Conservation (phyloP, 1,140 invertebrate genomes). For the Musca vetustissima region DNA sequence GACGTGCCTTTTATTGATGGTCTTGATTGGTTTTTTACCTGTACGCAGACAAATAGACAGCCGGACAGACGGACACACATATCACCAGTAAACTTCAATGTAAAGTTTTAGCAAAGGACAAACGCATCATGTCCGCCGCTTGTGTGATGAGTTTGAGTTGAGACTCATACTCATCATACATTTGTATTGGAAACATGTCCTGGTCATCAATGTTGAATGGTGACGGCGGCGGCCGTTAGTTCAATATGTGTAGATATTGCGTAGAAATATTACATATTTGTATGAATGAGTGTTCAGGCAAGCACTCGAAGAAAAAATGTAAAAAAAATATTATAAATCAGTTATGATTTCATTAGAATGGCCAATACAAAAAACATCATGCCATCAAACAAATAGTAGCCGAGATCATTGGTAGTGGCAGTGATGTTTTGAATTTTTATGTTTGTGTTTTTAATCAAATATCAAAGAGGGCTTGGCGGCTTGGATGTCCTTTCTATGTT, state of each 20-base stretch:
- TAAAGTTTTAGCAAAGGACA: conserved; percentile 8
- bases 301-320: background rate
- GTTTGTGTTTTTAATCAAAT: conserved; percentile 27
- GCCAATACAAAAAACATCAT: background rate
- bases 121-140: background rate
- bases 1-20: conserved; percentile 29
- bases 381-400: background rate
- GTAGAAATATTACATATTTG: background rate
- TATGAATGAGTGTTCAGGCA: background rate
- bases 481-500: background rate
- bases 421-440: background rate
- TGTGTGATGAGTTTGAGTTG: background rate
- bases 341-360: conserved; percentile 22
- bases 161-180: background rate
- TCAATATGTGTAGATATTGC: conserved; percentile 12
- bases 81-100: background rate
- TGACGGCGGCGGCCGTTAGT: conserved; percentile 10
- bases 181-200: background rate
- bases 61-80: background rate
- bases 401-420: background rate
- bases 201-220: too few species aligned
- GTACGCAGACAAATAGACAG: background rate
- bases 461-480: conserved; percentile 3
- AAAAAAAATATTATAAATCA: conserved; percentile 21
- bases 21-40: conserved; percentile 30